Conservation (phyloP, 2,797 vertebrate genomes). For the Platalea minor region DNA sequence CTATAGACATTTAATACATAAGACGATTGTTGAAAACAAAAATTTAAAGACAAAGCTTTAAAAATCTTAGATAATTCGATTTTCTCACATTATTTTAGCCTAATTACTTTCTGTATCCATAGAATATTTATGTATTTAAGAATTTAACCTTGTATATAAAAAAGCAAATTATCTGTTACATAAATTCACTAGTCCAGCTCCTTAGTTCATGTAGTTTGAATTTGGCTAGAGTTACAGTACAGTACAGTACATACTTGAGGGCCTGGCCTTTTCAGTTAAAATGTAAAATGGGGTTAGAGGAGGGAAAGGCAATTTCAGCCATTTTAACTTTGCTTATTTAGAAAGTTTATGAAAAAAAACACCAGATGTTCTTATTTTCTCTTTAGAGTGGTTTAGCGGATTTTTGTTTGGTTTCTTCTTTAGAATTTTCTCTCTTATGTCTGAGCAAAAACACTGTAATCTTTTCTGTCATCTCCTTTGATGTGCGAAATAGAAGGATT, state of each 20-base stretch:
- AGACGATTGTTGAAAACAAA: neutral
- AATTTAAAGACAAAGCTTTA: neutral
- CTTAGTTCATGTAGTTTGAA: neutral
- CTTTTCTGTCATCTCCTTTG: neutral
- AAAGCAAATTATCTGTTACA: neutral
- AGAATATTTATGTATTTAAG: neutral
- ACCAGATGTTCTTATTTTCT: neutral
- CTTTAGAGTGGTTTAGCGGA: neutral
- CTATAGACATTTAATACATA: neutral
- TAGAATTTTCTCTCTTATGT: neutral
- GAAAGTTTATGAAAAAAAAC: neutral
- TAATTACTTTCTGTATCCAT: neutral
- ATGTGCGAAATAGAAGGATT: neutral
- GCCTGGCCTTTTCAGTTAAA: neutral
- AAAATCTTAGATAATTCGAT: neutral
- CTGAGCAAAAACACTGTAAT: neutral
- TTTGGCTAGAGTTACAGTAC: neutral
- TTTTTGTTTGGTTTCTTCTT: neutral
- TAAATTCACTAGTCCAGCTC: neutral
- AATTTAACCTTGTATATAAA: neutral
- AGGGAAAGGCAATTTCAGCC: neutral
- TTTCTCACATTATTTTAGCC: neutral
- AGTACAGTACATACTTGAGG: neutral
- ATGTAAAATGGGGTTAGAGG: neutral
- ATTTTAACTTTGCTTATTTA: neutral